Percentiles rank a stretch among this genome's conserved stretches.
Conservation (phyloP, 2,888 invertebrate species). For the Venustoraphidia nigricollis region DNA sequence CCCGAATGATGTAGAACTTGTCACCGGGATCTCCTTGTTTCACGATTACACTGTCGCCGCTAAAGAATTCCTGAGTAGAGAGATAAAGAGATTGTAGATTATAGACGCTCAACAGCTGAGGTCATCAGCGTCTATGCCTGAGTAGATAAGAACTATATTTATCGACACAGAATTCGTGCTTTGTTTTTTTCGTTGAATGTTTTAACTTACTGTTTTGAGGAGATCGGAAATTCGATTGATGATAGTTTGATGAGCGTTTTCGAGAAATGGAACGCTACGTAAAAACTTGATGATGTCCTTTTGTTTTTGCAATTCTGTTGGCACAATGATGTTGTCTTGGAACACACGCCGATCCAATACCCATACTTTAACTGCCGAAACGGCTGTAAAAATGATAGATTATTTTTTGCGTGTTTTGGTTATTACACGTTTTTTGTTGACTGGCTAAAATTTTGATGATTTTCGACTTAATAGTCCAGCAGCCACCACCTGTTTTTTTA, state of each 20-base stretch:
- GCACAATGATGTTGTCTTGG: conserved; percentile 76
- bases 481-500: too few relatives aligned
- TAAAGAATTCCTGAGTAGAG: conserved; percentile 55
- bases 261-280: conserved; percentile 61
- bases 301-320: conserved; percentile 66
- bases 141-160: neutral
- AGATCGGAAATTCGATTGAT: conserved; percentile 74
- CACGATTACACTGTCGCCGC: conserved; percentile 62
- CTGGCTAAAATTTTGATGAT: too few relatives aligned
- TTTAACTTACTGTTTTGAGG: conserved; percentile 63
- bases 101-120: too few relatives aligned
- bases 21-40: conserved; percentile 76
- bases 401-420: neutral
- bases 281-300: conserved; percentile 77
- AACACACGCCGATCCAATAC: conserved; percentile 73
- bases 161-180: too few relatives aligned
- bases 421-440: too few relatives aligned
- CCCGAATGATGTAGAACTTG: conserved; percentile 81
- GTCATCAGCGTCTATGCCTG: too few relatives aligned
- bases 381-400: conserved; percentile 31
- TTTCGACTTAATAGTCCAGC: too few relatives aligned
- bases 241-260: conserved; percentile 51
- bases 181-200: conserved; percentile 57
- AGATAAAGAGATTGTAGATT: too few relatives aligned
- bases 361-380: conserved; percentile 72